A percentile compares a stretch with the other conserved stretches of the same genome.
phyloP scores from a whole-genome alignment of 2,113 vertebrate species.

The Rhinogobius similis region DNA sequence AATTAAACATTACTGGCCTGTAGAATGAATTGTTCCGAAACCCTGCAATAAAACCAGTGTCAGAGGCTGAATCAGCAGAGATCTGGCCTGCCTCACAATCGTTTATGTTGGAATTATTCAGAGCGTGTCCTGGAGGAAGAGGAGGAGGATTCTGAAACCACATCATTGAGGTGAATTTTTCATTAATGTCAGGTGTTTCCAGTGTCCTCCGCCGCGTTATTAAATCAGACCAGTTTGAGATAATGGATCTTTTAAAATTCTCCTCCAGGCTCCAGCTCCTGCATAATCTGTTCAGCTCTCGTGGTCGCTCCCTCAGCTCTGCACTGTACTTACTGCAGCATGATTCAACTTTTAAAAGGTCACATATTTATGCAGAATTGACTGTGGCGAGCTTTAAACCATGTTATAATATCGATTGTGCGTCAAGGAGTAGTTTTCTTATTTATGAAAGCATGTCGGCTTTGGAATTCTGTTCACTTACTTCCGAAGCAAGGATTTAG shows the following conservation, averaged over 20 bases:
- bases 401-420: neutral
- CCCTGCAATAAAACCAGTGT: conserved; percentile 15
- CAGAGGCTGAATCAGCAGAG: conserved; percentile 53
- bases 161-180: conserved; percentile 66
- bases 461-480: no score
- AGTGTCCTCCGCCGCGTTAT: conserved; percentile 59
- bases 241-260: conserved; percentile 77
- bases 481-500: no score
- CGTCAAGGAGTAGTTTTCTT: neutral
- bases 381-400: neutral
- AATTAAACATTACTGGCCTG: neutral
- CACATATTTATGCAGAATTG: neutral
- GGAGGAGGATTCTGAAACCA: conserved; percentile 45
- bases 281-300: conserved; percentile 48
- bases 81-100: conserved; percentile 31
- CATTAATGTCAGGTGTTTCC: conserved; percentile 67
- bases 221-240: conserved; percentile 72
- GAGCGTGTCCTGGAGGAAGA: conserved; percentile 14
- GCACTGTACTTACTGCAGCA: conserved; percentile 61
- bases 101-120: conserved; percentile 45
- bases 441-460: no score
- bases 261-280: conserved; percentile 43
- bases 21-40: neutral
- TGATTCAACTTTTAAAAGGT: conserved; percentile 55
- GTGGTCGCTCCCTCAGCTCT: conserved; percentile 42